Evolutionary conservation across 2,797 vertebrate genomes (phyloP).

Genomic region (Sebastes itinus): DNA sequence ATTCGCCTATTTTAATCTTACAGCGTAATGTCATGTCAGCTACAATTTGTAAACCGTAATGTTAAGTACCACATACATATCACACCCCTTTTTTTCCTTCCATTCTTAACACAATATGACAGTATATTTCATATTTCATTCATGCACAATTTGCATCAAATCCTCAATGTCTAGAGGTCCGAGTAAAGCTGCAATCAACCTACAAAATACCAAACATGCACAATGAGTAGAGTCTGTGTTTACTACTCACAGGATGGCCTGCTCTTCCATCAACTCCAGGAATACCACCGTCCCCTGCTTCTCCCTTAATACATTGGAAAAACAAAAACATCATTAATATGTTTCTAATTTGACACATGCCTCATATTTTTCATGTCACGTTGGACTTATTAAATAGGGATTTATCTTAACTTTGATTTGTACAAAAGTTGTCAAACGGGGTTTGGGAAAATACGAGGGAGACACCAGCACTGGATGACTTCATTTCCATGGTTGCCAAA

Average conservation of each 20-base stretch:
- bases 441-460: conserved; percentile 41
- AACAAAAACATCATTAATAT: background rate
- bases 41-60: background rate
- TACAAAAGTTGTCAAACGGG: conserved; percentile 13
- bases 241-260: conserved; percentile 90
- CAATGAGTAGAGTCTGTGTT: conserved; percentile 4
- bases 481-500: conserved; percentile 59
- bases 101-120: background rate
- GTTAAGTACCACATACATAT: background rate
- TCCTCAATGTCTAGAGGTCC: background rate
- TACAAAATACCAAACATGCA: background rate
- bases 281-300: conserved; percentile 85
- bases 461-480: conserved; percentile 41
- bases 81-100: background rate
- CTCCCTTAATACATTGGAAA: conserved; percentile 83
- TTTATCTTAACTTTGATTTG: conserved; percentile 28
- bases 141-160: conserved; percentile 1
- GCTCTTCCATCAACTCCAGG: conserved; percentile 88
- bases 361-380: background rate
- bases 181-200: background rate
- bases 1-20: background rate
- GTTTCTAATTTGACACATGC: background rate
- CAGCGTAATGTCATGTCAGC: background rate
- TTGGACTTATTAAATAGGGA: conserved; percentile 1
- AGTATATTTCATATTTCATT: background rate